Percentiles rank a stretch among this genome's conserved stretches.
phyloP scores from a whole-genome alignment of 1,140 invertebrate genomes.

The Phymorhynchus buccinoides region DNA sequence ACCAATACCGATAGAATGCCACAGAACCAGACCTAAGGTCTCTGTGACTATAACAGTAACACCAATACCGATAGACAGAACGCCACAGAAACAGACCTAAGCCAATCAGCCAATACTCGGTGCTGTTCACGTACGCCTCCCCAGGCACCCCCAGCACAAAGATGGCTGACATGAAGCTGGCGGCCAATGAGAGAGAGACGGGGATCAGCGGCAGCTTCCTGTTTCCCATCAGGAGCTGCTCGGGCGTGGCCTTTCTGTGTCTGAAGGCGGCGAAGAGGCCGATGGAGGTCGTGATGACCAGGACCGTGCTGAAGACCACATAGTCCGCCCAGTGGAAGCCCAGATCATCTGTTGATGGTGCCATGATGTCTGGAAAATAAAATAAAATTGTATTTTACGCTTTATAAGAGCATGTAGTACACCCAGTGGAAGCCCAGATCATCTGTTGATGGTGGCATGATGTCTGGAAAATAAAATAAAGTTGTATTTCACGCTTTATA shows the following conservation, averaged over 20 bases:
- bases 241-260: constrained; percentile 84
- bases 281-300: constrained; percentile 76
- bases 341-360: background rate
- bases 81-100: no score
- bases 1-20: no score
- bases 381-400: background rate
- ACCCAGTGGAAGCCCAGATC: constrained; percentile 70
- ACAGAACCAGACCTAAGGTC: no score
- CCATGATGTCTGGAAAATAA: background rate
- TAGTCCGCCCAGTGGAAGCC: constrained; percentile 71
- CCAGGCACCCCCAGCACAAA: constrained; percentile 82
- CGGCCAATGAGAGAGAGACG: constrained; percentile 60
- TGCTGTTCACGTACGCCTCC: constrained; percentile 62
- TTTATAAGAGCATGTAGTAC: constrained; percentile 44
- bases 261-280: constrained; percentile 86
- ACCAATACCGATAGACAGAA: no score
- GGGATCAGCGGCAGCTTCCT: constrained; percentile 82
- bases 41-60: no score
- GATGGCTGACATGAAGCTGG: constrained; percentile 93
- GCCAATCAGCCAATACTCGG: constrained; percentile 50
- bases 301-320: constrained; percentile 42
- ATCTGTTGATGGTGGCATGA: background rate
- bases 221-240: constrained; percentile 82
- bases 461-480: background rate
- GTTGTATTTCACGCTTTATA: no score